Evolutionary conservation across 2,888 invertebrate genomes (phyloP).

Genomic region (Toxonevra muliebris): DNA sequence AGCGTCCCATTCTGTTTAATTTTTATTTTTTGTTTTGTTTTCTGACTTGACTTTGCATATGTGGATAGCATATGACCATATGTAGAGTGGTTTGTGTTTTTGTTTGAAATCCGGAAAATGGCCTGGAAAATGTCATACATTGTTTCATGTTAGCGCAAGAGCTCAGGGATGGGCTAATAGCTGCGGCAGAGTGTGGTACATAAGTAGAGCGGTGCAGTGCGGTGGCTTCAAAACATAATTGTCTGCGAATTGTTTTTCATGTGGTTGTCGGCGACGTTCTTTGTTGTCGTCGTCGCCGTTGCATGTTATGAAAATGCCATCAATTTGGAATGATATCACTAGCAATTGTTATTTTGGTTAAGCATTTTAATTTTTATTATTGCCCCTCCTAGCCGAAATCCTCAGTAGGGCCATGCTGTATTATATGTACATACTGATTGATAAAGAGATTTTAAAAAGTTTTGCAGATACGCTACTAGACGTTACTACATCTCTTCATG

Average conservation of each 20-base stretch:
- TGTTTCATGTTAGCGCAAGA: too few relatives aligned
- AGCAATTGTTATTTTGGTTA: not conserved
- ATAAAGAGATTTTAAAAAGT: too few relatives aligned
- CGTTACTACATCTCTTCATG: too few relatives aligned
- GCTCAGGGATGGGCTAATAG: too few relatives aligned
- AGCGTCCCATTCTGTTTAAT: not conserved
- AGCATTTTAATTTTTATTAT: too few relatives aligned
- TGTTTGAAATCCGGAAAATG: not conserved
- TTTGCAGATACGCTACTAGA: too few relatives aligned
- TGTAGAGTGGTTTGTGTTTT: too few relatives aligned
- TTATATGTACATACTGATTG: too few relatives aligned
- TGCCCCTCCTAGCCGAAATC: too few relatives aligned
- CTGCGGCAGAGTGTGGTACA: too few relatives aligned
- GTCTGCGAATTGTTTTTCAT: constrained; percentile 1
- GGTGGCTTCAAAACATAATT: not conserved
- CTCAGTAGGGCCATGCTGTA: too few relatives aligned
- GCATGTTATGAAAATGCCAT: not conserved
- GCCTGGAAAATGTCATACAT: not conserved
- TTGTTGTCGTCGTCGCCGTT: not conserved
- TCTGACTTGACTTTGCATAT: constrained; percentile 1
- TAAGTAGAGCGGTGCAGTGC: too few relatives aligned
- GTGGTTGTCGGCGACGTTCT: not conserved
- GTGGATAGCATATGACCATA: not conserved
- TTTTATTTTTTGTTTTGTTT: not conserved
- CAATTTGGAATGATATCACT: not conserved